Percentiles rank a stretch among this genome's conserved stretches.
Conservation (phyloP, 2,797 vertebrate genomes). For the Danio albolineatus region DNA sequence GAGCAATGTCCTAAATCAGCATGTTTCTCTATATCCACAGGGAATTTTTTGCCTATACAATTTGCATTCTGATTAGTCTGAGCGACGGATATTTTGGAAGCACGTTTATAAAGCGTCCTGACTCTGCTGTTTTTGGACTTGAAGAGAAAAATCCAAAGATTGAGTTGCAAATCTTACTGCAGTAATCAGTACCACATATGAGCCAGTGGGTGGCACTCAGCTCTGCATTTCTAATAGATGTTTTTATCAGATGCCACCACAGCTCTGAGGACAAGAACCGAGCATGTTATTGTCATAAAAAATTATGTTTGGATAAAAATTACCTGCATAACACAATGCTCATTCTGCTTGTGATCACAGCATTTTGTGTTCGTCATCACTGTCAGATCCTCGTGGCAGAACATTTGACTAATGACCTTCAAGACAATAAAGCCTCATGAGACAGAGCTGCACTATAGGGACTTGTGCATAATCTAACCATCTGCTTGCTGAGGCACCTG, state of each 20-base stretch:
- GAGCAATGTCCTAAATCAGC: slow-evolving; percentile 23
- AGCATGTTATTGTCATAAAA: slow-evolving; percentile 7
- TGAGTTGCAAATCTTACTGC: background rate
- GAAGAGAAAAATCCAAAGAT: background rate
- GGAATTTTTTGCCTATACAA: slow-evolving; percentile 9
- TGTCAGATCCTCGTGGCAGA: slow-evolving; percentile 50
- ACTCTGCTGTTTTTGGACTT: slow-evolving; percentile 5
- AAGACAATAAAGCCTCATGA: slow-evolving; percentile 65
- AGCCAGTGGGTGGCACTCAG: slow-evolving; percentile 53
- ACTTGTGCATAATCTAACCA: slow-evolving; percentile 73
- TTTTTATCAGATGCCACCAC: background rate
- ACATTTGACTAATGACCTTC: slow-evolving; percentile 72
- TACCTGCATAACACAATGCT: background rate
- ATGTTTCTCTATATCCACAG: slow-evolving; percentile 9
- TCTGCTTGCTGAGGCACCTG: slow-evolving; percentile 69
- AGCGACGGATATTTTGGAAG: slow-evolving; percentile 7
- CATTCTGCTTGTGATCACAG: slow-evolving; percentile 22
- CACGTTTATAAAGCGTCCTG: slow-evolving; percentile 29
- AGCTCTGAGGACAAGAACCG: background rate
- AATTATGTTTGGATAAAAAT: background rate
- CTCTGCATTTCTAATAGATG: background rate
- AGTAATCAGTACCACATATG: slow-evolving; percentile 8
- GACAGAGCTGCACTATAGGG: slow-evolving; percentile 49
- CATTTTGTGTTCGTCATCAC: background rate
- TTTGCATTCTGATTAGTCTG: slow-evolving; percentile 49